These are phyloP conservation scores for Andrena bicolor DNA, from an alignment of 2,888 invertebrate genomes.

Conservation along the genomic window DNA sequence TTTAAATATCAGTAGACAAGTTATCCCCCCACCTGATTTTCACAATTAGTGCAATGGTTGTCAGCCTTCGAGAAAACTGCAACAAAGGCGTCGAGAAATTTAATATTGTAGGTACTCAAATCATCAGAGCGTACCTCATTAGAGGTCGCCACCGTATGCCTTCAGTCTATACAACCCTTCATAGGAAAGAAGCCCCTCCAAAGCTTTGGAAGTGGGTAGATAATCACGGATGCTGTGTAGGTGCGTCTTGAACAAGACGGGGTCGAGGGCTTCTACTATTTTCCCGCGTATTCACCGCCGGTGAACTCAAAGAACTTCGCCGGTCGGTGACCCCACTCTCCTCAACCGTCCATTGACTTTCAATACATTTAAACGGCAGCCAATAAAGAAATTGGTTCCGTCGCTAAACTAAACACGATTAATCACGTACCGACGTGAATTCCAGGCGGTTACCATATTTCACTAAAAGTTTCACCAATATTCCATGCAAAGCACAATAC, in stretches of 20 bases:
- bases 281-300: conserved; percentile 55
- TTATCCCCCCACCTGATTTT: neutral
- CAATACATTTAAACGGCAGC: conserved; percentile 29
- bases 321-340: conserved; percentile 70
- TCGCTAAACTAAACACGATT: conserved; percentile 31
- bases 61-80: conserved; percentile 1
- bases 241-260: conserved; percentile 57
- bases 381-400: neutral
- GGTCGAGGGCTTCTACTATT: conserved; percentile 59
- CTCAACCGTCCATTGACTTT: conserved; percentile 33
- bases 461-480: conserved; percentile 73
- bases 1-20: too few relatives aligned
- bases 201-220: conserved; percentile 60
- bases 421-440: conserved; percentile 38
- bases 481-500: conserved; percentile 50
- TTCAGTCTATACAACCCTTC: conserved; percentile 43
- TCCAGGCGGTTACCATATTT: conserved; percentile 45
- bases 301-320: conserved; percentile 45
- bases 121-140: conserved; percentile 45
- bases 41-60: neutral
- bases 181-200: conserved; percentile 53
- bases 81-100: conserved; percentile 30
- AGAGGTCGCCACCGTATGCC: conserved; percentile 37
- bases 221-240: conserved; percentile 64
- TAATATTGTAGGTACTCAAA: conserved; percentile 23